phyloP scores from a whole-genome alignment of 2,113 vertebrate species.

The Egretta garzetta region DNA sequence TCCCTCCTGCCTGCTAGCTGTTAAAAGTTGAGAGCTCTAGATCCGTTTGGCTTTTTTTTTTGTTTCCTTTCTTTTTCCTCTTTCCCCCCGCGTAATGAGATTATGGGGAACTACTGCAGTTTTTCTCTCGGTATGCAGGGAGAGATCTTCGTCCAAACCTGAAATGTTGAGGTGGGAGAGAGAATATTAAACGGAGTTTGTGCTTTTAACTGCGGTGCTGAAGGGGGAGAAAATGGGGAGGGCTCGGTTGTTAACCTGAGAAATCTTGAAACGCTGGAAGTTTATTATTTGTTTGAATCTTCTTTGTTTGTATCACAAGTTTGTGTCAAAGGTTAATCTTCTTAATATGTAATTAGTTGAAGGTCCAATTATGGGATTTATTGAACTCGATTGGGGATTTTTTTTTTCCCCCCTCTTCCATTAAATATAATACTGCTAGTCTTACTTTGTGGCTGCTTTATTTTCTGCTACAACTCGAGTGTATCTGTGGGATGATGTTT shows the following conservation, averaged over 20 bases:
- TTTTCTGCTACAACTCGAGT: background rate
- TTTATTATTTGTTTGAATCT: conserved; percentile 40
- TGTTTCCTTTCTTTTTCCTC: background rate
- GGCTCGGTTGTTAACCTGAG: background rate
- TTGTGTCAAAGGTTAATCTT: conserved; percentile 58
- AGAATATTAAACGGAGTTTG: background rate
- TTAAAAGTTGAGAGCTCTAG: background rate
- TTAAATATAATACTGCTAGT: background rate
- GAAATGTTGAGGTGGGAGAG: background rate
- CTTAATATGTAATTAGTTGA: conserved; percentile 54
- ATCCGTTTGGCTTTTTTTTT: too few species aligned
- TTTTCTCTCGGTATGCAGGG: background rate
- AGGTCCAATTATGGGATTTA: conserved; percentile 53
- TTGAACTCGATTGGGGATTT: background rate
- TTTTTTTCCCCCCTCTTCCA: background rate
- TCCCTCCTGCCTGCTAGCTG: background rate
- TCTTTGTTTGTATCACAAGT: conserved; percentile 52
- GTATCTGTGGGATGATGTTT: background rate
- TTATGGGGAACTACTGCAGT: background rate
- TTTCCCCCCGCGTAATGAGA: background rate
- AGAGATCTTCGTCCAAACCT: background rate
- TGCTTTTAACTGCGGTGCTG: background rate
- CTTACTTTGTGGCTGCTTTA: background rate
- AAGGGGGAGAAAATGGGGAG: background rate
- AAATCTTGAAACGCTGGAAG: background rate